Percentiles rank a stretch among this genome's conserved stretches.
Evolutionary conservation across 2,113 vertebrate species (phyloP).

Genomic region (Poeciliopsis turrubarensis): DNA sequence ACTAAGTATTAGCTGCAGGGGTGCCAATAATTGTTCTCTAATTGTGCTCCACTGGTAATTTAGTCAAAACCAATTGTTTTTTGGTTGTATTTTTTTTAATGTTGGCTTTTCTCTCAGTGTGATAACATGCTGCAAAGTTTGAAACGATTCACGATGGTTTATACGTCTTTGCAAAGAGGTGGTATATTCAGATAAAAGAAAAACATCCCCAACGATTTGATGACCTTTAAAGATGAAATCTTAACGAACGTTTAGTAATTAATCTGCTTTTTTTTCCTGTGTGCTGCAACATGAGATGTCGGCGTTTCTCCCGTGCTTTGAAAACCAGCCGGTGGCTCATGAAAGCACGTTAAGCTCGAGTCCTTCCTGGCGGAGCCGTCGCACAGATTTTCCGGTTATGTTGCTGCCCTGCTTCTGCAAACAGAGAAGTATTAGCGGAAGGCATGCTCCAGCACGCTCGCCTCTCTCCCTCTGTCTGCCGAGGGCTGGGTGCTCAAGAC

Average conservation of each 20-base stretch:
- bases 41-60: background rate
- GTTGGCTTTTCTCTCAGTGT: background rate
- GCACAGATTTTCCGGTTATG: conserved; percentile 1
- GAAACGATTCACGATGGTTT: too few species aligned
- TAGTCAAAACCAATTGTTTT: too few species aligned
- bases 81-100: background rate
- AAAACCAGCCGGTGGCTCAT: background rate
- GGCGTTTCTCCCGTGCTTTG: background rate
- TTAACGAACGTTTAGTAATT: background rate
- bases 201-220: background rate
- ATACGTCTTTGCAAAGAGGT: background rate
- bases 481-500: conserved; percentile 21
- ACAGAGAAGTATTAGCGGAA: conserved; percentile 32
- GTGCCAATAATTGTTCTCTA: background rate
- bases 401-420: conserved; percentile 31
- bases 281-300: background rate
- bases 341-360: background rate
- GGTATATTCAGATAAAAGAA: background rate
- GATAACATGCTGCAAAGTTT: background rate
- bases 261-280: background rate
- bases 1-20: background rate
- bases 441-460: conserved; percentile 49
- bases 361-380: conserved; percentile 1
- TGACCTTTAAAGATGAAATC: background rate
- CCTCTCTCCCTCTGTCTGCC: background rate